Conservation (phyloP, 1,140 invertebrate species). For the Rhopalosiphum padi region DNA sequence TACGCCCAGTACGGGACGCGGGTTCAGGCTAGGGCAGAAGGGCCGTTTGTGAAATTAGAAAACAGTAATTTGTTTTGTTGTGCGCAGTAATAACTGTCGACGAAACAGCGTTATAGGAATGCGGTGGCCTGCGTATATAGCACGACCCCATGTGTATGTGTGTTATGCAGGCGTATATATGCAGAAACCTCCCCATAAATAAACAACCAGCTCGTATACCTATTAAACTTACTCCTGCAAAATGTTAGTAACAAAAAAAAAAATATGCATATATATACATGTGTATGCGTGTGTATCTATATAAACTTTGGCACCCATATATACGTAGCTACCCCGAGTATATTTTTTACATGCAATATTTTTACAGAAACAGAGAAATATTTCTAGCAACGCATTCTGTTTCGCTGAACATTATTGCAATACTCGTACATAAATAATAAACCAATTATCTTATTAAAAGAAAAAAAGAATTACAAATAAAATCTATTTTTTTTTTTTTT, state of each 20-base stretch:
- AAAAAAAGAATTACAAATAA: neutral
- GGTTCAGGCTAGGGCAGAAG: neutral
- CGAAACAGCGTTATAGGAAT: constrained; percentile 42
- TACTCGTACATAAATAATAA: neutral
- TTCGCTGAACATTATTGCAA: neutral
- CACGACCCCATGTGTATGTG: neutral
- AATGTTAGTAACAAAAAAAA: constrained; percentile 8
- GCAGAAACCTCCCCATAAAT: constrained; percentile 41
- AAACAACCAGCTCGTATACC: constrained; percentile 31
- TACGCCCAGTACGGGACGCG: neutral
- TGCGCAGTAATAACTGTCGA: constrained; percentile 44
- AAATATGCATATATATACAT: neutral
- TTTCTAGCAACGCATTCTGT: neutral
- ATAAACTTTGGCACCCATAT: constrained; percentile 24
- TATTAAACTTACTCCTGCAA: constrained; percentile 47
- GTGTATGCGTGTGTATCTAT: neutral
- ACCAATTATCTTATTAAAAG: neutral
- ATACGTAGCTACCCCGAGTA: neutral
- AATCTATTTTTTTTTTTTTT: too few relatives aligned
- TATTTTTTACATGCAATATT: neutral
- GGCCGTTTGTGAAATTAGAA: constrained; percentile 35
- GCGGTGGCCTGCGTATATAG: neutral
- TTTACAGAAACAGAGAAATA: constrained; percentile 7
- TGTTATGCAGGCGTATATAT: neutral
- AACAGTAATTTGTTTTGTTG: constrained; percentile 51